These are phyloP conservation scores for Chelon auratus DNA, from an alignment of 2,797 vertebrate genomes.

Conservation along the genomic window DNA sequence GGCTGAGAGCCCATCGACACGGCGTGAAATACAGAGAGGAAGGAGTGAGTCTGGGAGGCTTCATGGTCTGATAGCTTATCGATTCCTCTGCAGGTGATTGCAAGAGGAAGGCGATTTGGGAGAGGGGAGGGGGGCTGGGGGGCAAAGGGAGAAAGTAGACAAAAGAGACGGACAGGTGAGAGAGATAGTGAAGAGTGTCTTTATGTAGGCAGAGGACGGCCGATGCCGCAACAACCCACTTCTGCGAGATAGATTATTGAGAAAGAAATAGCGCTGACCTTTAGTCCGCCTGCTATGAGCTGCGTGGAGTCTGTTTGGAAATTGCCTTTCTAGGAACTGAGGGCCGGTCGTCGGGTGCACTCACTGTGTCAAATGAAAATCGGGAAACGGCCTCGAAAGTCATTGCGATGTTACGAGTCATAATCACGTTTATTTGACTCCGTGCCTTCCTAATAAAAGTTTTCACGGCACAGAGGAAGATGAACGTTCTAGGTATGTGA, in stretches of 20 bases:
- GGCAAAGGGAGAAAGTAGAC: slow-evolving; percentile 10
- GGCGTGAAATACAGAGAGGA: slow-evolving; percentile 29
- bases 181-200: neutral
- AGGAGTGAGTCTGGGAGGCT: slow-evolving; percentile 27
- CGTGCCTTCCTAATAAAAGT: too few relatives aligned
- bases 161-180: slow-evolving; percentile 36
- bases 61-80: slow-evolving; percentile 67
- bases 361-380: neutral
- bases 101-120: slow-evolving; percentile 21
- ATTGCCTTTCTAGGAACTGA: slow-evolving; percentile 2
- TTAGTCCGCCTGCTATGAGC: neutral
- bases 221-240: neutral
- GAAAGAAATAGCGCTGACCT: slow-evolving; percentile 10
- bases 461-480: too few relatives aligned
- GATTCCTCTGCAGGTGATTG: slow-evolving; percentile 70
- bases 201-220: slow-evolving; percentile 1
- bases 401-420: neutral
- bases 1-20: slow-evolving; percentile 31
- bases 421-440: neutral
- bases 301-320: neutral
- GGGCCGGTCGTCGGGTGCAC: neutral
- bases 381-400: neutral
- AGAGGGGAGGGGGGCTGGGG: neutral
- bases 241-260: slow-evolving; percentile 1
- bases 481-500: too few relatives aligned